Evolutionary conservation across 1,140 invertebrate species (phyloP), one percentile per base, ranked within the genome.

Genomic region (Chionoecetes opilio): DNA sequence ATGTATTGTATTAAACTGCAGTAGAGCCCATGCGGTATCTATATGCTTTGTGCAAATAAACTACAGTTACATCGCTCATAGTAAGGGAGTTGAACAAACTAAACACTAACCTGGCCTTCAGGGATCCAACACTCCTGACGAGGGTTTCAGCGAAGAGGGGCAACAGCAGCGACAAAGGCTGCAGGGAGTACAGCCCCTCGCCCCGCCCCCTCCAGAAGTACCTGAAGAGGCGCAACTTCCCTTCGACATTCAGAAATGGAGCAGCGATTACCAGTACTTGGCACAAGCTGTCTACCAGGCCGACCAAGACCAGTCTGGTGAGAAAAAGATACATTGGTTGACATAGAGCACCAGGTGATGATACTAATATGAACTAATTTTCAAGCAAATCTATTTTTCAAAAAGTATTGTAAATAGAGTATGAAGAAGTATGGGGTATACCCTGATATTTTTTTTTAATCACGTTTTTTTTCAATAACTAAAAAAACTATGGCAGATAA

Each of bases 241-340:
- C 3, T 95, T 95, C 37, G 93, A 95, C 38, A 32, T 91, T 2
- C 87, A 91, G n/a, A 93, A 91, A 29, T 95, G 95, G 95, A 95
- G 32, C 41, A 86, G 53, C 9, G 95, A 95, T 34, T 95, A 91
- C 41, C 88, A 86, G 37, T 82, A 93, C 29, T 41, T 95, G 17
- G 93, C 88, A 17, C 87, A 95, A 21, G 95, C 95, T 0, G 41
- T 95, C 29, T 91, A 95, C 93, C 82, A 75, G 29, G 92, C 92
- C 17, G 95, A 95, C 46, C 32, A 85, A 3, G 95, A 95, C 35
- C 88, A 93, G 46, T 91, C 88, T 5, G 95, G 95, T 95, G 82
- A 84, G 53, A 26, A 31, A 31, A 41, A 98, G 37, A 11, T 53
- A 0, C 9, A 53, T 53, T n/a, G n/a, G n/a, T n/a, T n/a, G n/a